Conservation (phyloP, 64 coral and sea anemone genomes). For the Pocillopora damicornis region DNA sequence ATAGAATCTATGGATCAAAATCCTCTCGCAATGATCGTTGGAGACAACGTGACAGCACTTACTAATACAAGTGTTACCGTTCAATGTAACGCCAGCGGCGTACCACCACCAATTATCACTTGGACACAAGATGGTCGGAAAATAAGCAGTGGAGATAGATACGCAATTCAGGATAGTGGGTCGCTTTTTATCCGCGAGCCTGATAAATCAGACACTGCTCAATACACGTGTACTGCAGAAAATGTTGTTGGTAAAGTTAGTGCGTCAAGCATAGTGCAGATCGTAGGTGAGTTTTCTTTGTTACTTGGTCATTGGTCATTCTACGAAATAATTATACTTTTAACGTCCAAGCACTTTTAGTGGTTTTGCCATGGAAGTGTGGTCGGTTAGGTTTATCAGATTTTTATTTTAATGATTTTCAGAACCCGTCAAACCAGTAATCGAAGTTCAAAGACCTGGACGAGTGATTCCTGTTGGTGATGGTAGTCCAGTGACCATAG, state of each 20-base stretch:
- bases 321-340: too few species aligned
- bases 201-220: constrained; percentile 2
- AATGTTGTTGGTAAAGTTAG: constrained; percentile 26
- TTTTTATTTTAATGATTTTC: not conserved
- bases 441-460: constrained; percentile 43
- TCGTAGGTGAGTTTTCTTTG: constrained; percentile 22
- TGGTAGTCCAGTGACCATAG: constrained; percentile 36
- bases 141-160: not conserved
- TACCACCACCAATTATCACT: constrained; percentile 27
- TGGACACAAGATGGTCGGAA: constrained; percentile 38
- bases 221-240: constrained; percentile 33
- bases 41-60: constrained; percentile 46
- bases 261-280: not conserved
- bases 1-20: constrained; percentile 9
- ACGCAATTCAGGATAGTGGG: constrained; percentile 3
- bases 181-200: constrained; percentile 19
- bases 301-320: not conserved
- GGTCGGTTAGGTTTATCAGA: not conserved
- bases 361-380: too few species aligned
- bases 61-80: constrained; percentile 35
- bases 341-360: too few species aligned
- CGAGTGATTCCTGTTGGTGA: constrained; percentile 39
- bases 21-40: constrained; percentile 4
- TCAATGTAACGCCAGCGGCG: constrained; percentile 22
- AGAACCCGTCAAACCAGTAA: constrained; percentile 36